Evolutionary conservation across 2,797 vertebrate genomes (phyloP), one percentile per base, ranked within the genome.

Genomic region (Cichlasoma orientale): DNA sequence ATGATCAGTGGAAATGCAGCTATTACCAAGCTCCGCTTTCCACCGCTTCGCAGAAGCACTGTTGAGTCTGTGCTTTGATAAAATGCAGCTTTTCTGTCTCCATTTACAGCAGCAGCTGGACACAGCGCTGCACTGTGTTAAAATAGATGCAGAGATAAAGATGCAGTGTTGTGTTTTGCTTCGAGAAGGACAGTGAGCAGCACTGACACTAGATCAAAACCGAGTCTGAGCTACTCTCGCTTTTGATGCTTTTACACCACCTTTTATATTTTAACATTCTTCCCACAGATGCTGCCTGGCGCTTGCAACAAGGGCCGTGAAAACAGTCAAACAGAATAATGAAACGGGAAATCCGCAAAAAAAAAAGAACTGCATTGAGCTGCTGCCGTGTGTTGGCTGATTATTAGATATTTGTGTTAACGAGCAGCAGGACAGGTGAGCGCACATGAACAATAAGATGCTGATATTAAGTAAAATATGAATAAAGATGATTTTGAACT

Each of bases 201-300:
- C 56, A 36, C 54, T 44, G 61, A 61, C 21, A 44, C 14, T 66
- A 80, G 33, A 78, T 85, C 57, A 85, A 81, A 75, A 78, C 23
- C 2, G 9, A 74, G 52, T 53, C 19, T 71, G 19, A 82, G 74
- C 72, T 3, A 11, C 57, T 63, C 53, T 55, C 21, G 23, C 25
- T 9, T 70, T 50, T 75, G 36, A 38, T 53, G 72, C 66, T 73
- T 56, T 80, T n/a, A 36, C 9, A 7, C 14, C 6, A 2, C 79
- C 56, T 16, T 87, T 74, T 59, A 76, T 70, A 77, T 82, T 86
- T 78, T 52, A 72, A n/a, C 53, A 59, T 73, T 36, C 41, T 59
- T 47, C 69, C 41, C 55, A 53, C 57, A 61, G 23, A 71, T 71
- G 82, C 27, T n/a, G n/a, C 80, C 52, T 61, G 54, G 21, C 38